Evolutionary conservation across 2,888 invertebrate genomes (phyloP).

Genomic region (Dicycla oo): DNA sequence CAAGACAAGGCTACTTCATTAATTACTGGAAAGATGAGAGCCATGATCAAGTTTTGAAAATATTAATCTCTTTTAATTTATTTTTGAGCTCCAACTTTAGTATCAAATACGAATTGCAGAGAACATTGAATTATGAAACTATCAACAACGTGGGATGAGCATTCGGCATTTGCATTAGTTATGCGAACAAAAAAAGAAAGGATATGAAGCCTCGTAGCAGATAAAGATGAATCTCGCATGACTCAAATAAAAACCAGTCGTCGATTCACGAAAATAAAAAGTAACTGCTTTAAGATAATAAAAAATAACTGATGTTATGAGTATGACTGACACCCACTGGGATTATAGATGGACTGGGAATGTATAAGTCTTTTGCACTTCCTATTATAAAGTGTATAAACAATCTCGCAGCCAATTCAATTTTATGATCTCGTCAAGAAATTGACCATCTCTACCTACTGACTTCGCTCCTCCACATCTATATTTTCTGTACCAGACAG

Average conservation of each 20-base stretch:
- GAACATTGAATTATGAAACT: constrained; percentile 64
- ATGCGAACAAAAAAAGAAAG: constrained; percentile 76
- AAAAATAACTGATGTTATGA: constrained; percentile 72
- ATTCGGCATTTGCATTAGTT: constrained; percentile 76
- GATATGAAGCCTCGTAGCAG: constrained; percentile 64
- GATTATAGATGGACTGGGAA: constrained; percentile 62
- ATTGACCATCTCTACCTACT: constrained; percentile 53
- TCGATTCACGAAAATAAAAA: constrained; percentile 75
- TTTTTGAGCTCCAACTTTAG: constrained; percentile 20
- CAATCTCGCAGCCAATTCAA: constrained; percentile 37
- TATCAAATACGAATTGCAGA: constrained; percentile 38
- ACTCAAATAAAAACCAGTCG: constrained; percentile 76
- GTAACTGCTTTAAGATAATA: constrained; percentile 71
- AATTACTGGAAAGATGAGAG: constrained; percentile 30
- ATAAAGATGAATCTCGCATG: constrained; percentile 73
- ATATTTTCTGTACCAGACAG: constrained; percentile 40
- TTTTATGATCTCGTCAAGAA: constrained; percentile 52
- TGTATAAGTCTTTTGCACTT: constrained; percentile 61
- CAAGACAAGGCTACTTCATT: constrained; percentile 48
- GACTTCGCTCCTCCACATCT: constrained; percentile 22
- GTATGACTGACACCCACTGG: constrained; percentile 70
- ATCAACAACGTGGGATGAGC: constrained; percentile 74
- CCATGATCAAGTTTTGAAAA: constrained; percentile 11
- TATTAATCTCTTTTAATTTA: constrained; percentile 1
- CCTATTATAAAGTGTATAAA: constrained; percentile 62